A percentile compares a stretch with the other conserved stretches of the same genome.
Conservation (phyloP, 2,888 invertebrate genomes). For the Nebria salina region DNA sequence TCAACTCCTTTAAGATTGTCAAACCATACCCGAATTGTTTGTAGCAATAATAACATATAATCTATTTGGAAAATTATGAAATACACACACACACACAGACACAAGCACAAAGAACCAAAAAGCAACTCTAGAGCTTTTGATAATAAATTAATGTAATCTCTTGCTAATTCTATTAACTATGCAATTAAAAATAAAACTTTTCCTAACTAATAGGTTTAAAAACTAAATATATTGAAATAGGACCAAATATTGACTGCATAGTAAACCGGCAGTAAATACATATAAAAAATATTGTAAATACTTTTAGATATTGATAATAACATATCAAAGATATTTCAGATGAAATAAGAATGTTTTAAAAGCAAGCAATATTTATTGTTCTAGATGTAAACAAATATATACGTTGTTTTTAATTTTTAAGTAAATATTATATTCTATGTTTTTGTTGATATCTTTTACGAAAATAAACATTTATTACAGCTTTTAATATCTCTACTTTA, state of each 20-base stretch:
- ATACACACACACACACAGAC: not conserved
- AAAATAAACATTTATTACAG: conserved; percentile 15
- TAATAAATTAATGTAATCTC: conserved; percentile 5
- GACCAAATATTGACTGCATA: conserved; percentile 32
- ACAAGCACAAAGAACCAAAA: conserved; percentile 42
- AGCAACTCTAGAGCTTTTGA: conserved; percentile 36
- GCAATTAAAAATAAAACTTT: conserved; percentile 11
- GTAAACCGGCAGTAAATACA: not conserved
- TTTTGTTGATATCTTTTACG: conserved; percentile 5
- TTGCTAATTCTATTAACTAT: conserved; percentile 4
- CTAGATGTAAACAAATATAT: conserved; percentile 19
- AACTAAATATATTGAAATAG: conserved; percentile 33
- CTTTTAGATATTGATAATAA: conserved; percentile 42
- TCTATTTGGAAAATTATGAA: not conserved
- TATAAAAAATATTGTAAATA: not conserved
- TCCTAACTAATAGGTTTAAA: conserved; percentile 29
- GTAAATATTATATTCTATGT: not conserved
- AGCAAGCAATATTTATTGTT: conserved; percentile 29
- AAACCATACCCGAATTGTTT: not conserved
- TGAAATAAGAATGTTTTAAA: conserved; percentile 36
- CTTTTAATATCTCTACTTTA: not conserved
- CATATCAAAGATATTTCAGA: conserved; percentile 35
- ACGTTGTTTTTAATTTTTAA: not conserved
- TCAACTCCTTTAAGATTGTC: not conserved
- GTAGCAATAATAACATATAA: not conserved